Base-by-base conservation (phyloP, 2,888 invertebrate genomes). In the Cosmia pyralina region DNA sequence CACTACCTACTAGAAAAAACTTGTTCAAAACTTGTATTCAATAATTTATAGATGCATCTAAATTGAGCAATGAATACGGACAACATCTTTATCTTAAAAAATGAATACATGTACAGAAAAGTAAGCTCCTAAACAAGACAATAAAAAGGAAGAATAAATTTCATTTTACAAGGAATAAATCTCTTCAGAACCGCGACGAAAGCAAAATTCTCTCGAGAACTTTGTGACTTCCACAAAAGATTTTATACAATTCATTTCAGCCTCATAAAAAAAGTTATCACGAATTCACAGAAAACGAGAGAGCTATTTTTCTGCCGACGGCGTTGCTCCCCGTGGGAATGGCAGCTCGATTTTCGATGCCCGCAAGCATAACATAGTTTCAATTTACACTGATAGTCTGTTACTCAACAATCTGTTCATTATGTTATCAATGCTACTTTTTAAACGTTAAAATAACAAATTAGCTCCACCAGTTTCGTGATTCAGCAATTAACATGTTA, bases 241-340 rank as follows among this genome's bases (percentile, higher is more conserved):
- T 94, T 94, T 94, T 93, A 93, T 93, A 94, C 93, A 94, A 95
- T 94, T 94, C 94, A 94, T 94, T 95, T 94, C 92, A 91, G 92
- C 91, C 91, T 92, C 93, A 94, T 94, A 95, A 95, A 95, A 85
- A 94, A 95, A 94, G 93, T 95, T 94, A 95, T 94, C 94, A 93
- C 92, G 90, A 90, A 93, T 94, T 94, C 94, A 92, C 93, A 94
- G 94, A 93, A 94, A 93, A 92, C 92, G 92, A 90, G 90, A 88
- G 90, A 91, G 94, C 92, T 94, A 94, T 94, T 95, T 94, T 94
- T 93, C 93, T 92, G 92, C 90, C 92, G 90, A 86, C 90, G 91
- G 91, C 90, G 88, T 86, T 86, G 88, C 85, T 90, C 90, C 92
- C 92, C 92, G 92, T 93, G 95, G 94, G 94, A 94, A 93, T 90